Evolutionary conservation across 2,797 vertebrate genomes (phyloP).

Genomic region (Pangasius sanitwongsei): DNA sequence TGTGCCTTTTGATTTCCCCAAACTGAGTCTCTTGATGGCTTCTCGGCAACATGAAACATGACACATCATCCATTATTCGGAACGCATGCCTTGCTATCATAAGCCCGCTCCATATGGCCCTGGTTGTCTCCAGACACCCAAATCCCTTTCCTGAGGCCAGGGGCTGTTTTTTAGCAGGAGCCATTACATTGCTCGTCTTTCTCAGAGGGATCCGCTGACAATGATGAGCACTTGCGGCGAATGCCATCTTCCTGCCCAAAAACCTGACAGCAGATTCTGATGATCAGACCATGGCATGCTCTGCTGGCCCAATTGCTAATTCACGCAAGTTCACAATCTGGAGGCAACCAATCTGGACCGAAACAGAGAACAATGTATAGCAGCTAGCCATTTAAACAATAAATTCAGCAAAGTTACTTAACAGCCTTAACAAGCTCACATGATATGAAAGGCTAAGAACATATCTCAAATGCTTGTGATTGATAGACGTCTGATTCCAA

Average conservation of each 20-base stretch:
- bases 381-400: neutral
- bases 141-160: constrained; percentile 81
- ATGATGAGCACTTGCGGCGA: constrained; percentile 74
- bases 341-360: constrained; percentile 61
- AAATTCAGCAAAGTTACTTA: neutral
- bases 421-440: neutral
- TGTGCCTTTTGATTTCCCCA: constrained; percentile 80
- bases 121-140: constrained; percentile 82
- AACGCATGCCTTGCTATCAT: constrained; percentile 78
- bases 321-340: constrained; percentile 79
- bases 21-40: constrained; percentile 80
- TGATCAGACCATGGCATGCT: constrained; percentile 65
- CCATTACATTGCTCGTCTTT: constrained; percentile 76
- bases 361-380: constrained; percentile 63
- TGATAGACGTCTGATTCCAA: neutral
- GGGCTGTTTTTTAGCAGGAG: constrained; percentile 79
- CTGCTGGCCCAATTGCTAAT: constrained; percentile 78
- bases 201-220: constrained; percentile 75
- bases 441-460: neutral
- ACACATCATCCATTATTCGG: constrained; percentile 86
- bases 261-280: constrained; percentile 72
- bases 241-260: constrained; percentile 66
- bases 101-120: constrained; percentile 81
- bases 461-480: neutral
- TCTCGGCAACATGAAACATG: constrained; percentile 83